These are phyloP conservation scores for Polietes domitor DNA, from an alignment of 2,888 invertebrate species.

Conservation along the genomic window DNA sequence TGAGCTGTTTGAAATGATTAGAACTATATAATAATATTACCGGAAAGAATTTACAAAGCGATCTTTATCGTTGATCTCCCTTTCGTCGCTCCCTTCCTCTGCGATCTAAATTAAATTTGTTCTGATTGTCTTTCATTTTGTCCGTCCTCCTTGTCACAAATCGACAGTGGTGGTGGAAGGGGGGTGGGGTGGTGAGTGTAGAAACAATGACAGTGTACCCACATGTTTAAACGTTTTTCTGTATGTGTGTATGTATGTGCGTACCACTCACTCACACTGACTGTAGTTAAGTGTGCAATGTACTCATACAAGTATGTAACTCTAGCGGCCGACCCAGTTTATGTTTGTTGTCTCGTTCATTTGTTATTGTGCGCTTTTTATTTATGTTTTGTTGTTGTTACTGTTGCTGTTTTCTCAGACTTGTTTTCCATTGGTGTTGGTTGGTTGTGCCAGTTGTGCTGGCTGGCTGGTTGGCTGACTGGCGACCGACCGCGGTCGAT, in stretches of 20 bases:
- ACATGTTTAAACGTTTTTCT: too few species aligned
- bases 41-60: not conserved
- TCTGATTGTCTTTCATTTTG: not conserved
- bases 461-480: not conserved
- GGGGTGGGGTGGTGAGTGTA: not conserved
- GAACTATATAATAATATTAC: too few species aligned
- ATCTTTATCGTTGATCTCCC: not conserved
- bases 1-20: too few species aligned
- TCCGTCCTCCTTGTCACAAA: not conserved
- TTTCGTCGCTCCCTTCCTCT: not conserved
- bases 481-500: not conserved
- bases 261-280: not conserved
- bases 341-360: constrained; percentile 52
- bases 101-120: not conserved
- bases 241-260: too few species aligned
- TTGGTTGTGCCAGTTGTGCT: constrained; percentile 39
- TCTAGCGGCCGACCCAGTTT: constrained; percentile 64
- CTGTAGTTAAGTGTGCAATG: not conserved
- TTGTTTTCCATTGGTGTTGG: constrained; percentile 56
- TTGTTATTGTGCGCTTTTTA: constrained; percentile 7
- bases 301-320: constrained; percentile 16
- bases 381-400: not conserved
- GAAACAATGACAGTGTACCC: too few species aligned
- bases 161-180: constrained; percentile 4
- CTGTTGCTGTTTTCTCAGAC: constrained; percentile 52